Evolutionary conservation across 2,888 invertebrate species (phyloP), one percentile per base, ranked within the genome.

Genomic region (Catonia carolina): DNA sequence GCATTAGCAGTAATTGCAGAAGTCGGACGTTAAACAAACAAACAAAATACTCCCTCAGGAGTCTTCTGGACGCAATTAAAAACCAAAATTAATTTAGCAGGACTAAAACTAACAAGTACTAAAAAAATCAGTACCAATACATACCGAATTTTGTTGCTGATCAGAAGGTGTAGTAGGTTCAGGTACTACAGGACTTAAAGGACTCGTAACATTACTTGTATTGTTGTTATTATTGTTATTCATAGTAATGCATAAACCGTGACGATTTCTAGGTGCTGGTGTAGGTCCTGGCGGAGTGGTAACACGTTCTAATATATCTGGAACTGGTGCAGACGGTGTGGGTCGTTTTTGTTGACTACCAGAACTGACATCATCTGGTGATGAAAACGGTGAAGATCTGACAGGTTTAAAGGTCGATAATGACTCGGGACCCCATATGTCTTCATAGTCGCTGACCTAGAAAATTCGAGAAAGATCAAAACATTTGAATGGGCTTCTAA

Each of bases 381-480:
- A 66, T 12, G 64, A 65, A 56, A 65, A 64, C 7, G 67, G 66
- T 4, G 63, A 63, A 10, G 65, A 63, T 8, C 62, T 62, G 6
- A 58, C 47, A 4, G 70, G 69, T 58, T 69, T 69, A 60, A 70
- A 70, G 5, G 69, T 70, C 7, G 65, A 62, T 56, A 69, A 55
- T 42, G 67, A 63, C 60, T 83, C 82, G 53, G 83, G 82, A 61
- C 86, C 83, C 94, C 95, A 95, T 65, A 95, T 85, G 70, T 95
- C 95, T 75, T 95, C 95, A 70, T 95, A 95, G 73, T 95, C 95
- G 66, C 93, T 93, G 45, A 89, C 62, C 64, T 64, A 33, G 10
- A 55, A 52, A 45, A 31, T n/a, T n/a, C n/a, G n/a, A n/a, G n/a
- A n/a, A 23, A 53, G 6, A 36, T 35, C 35, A 10, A 35, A 12